Percentiles rank a stretch among this genome's conserved stretches.
These are phyloP conservation scores for Hemiscyllium ocellatum DNA, from an alignment of 2,113 vertebrate genomes.

Conservation along the genomic window DNA sequence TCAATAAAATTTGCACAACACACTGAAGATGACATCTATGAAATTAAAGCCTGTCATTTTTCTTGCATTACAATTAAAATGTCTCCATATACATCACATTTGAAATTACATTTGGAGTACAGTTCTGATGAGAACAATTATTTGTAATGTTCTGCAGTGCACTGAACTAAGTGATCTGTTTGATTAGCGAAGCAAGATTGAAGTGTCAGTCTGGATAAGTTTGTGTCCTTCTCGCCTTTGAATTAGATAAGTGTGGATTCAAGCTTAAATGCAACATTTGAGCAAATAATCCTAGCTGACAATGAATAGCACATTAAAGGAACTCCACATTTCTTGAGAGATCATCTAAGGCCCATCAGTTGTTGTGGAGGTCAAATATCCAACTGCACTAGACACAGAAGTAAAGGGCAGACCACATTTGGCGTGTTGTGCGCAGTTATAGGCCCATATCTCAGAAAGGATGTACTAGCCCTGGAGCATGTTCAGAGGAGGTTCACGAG, in stretches of 20 bases:
- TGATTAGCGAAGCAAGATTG: neutral
- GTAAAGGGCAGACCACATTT: neutral
- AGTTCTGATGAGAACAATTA: neutral
- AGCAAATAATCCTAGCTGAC: neutral
- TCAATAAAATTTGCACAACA: neutral
- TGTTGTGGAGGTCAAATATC: neutral
- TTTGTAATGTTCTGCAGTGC: neutral
- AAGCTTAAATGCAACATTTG: neutral
- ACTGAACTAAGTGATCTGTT: conserved; percentile 3
- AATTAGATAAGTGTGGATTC: neutral
- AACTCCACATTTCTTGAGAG: neutral
- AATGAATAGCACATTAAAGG: neutral
- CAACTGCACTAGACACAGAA: neutral
- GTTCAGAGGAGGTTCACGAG: too few species aligned
- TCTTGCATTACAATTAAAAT: neutral
- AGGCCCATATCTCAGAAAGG: too few species aligned
- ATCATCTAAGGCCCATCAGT: neutral
- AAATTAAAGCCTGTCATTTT: conserved; percentile 18
- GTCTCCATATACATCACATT: neutral
- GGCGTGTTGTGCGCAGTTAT: too few species aligned
- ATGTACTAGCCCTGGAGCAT: too few species aligned
- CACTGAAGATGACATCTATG: neutral
- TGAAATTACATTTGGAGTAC: neutral
- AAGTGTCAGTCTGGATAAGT: neutral
- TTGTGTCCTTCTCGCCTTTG: neutral